These are phyloP conservation scores for Blomia tropicalis DNA, from an alignment of 2,888 invertebrate species.

Conservation along the genomic window DNA sequence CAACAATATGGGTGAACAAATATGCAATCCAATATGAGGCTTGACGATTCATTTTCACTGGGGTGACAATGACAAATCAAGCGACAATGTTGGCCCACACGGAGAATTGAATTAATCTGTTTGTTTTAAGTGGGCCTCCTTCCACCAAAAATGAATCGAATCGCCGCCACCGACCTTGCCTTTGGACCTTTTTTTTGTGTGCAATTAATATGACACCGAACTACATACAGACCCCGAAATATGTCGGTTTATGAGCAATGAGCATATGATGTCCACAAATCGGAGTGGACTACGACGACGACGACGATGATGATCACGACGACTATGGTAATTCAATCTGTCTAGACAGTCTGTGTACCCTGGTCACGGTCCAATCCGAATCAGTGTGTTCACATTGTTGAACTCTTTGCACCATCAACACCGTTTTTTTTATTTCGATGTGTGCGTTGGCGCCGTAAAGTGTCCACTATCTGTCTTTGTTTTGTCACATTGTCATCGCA, in stretches of 20 bases:
- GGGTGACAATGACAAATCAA: conserved; percentile 3
- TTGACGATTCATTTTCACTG: no score
- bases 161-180: no score
- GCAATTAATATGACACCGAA: conserved; percentile 10
- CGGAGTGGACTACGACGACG: no score
- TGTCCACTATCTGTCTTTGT: conserved; percentile 6
- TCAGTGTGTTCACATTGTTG: background rate
- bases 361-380: background rate
- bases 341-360: conserved; percentile 3
- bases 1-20: no score
- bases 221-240: background rate
- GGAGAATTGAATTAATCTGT: conserved; percentile 7
- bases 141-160: background rate
- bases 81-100: background rate
- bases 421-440: no score
- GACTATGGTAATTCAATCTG: conserved; percentile 7
- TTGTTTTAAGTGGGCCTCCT: conserved; percentile 1
- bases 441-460: background rate
- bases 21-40: no score
- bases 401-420: background rate
- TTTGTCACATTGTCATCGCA: conserved; percentile 6
- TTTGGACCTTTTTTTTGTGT: no score
- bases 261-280: background rate
- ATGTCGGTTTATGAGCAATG: conserved; percentile 5
- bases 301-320: background rate